Evolutionary conservation across 1,140 invertebrate species (phyloP).

Genomic region (Pantala flavescens): DNA sequence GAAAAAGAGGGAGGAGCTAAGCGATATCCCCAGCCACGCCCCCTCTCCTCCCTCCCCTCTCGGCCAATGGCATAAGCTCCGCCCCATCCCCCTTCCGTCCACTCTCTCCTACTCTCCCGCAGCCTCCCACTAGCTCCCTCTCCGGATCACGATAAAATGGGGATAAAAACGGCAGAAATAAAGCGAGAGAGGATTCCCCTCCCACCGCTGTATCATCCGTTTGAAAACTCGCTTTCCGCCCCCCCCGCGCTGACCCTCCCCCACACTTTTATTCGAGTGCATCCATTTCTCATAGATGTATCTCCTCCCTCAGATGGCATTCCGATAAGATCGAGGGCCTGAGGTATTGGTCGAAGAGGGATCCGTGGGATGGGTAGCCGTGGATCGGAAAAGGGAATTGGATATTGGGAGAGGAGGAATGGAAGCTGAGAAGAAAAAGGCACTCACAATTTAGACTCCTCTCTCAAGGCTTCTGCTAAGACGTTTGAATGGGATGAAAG

Average conservation of each 20-base stretch:
- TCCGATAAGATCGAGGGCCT: background rate
- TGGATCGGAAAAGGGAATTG: background rate
- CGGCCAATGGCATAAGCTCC: background rate
- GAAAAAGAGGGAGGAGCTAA: background rate
- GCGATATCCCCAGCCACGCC: background rate
- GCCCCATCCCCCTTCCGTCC: background rate
- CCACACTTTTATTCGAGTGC: background rate
- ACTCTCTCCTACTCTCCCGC: background rate
- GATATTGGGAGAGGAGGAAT: background rate
- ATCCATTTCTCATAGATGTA: constrained; percentile 4
- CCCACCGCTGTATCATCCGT: background rate
- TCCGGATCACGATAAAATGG: background rate
- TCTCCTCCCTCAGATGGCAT: background rate
- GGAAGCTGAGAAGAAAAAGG: no score
- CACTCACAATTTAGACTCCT: no score
- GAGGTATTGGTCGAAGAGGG: background rate
- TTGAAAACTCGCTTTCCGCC: background rate
- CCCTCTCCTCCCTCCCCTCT: background rate
- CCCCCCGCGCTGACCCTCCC: background rate
- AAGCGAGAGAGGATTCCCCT: background rate
- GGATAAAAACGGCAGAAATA: no score
- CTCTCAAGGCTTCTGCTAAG: no score
- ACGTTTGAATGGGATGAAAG: no score
- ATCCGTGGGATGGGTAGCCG: background rate
- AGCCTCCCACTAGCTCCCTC: background rate